Evolutionary conservation across 1,140 invertebrate genomes (phyloP), one percentile per base, ranked within the genome.

Genomic region (Temnothorax longispinosus): DNA sequence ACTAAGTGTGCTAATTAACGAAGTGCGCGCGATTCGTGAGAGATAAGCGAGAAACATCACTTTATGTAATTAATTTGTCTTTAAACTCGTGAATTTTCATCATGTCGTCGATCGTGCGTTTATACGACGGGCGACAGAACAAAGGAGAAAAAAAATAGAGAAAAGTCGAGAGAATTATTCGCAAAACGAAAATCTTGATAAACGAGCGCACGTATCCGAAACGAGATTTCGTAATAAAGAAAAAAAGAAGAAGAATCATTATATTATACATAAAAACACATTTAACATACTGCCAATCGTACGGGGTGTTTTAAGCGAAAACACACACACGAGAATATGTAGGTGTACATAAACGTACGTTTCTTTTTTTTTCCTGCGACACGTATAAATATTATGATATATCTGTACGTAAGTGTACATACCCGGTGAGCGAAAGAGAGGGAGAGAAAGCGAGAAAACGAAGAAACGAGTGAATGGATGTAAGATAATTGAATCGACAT

Each of bases 261-360:
- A 81, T 72, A 78, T 78, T 80, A 82, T 74, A 82, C 3, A 84
- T 77, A 78, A 85, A 91, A 87, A 93, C 72, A 90, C 86, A 58
- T 93, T 86, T 91, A 90, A 94, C 86, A 94, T 94, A 94, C 94
- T 94, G 93, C 94, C 93, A 94, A 93, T 93, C 89, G 88, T 92
- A 89, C 74, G 88, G 77, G 80, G 85, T 85, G 91, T 89, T 88
- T 91, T 77, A 90, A 81, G 85, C 44, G 38, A 27, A 89, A 60
- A 87, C 76, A 88, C 89, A 88, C 87, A 65, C 58, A 27, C 85
- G 80, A 87, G 58, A 82, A 85, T 89, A 89, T 21, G 90, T 91
- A 90, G 81, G 87, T 93, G 87, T 90, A 82, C 77, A 90, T 92
- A 90, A 85, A 50, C 56, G 56, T 84, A 67, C 74, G 80, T 90